Base-by-base conservation (phyloP, 2,797 vertebrate genomes). In the Acrossocheilus wenchowensis region DNA sequence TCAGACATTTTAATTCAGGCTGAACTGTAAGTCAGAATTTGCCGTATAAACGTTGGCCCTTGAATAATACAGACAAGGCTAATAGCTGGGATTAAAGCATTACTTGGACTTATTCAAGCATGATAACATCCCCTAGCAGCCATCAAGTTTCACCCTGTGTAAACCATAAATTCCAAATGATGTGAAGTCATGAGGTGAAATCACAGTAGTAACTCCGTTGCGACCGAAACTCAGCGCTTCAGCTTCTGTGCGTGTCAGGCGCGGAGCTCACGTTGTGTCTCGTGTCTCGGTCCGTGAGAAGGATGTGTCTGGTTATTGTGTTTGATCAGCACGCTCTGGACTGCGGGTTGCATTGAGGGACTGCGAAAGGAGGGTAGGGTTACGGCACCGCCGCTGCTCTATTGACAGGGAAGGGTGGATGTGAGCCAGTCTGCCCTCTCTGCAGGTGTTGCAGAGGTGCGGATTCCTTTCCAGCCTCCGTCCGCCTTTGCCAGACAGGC, bases 21-120 rank as follows among this genome's bases (percentile, higher is more conserved):
- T 81, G 91, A 92, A 91, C 93, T 92, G 91, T 89, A 87, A 93
- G 87, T 89, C 89, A 87, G 83, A 89, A 94, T 93, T 92, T 92
- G 88, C 85, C 88, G 90, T 89, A 90, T 87, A 89, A 90, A 93
- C 91, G 92, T 92, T 89, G 90, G 93, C 93, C 92, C 91, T 92
- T 90, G 60, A 87, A 89, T 91, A 93, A 90, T 88, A 89, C 88
- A 88, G 87, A 87, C 87, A 86, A 88, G 83, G 91, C 90, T 91
- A 85, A 91, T 90, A 91, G 89, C 91, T 88, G 82, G 78, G 81
- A 81, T 82, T 89, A 90, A 92, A 91, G 93, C 81, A 88, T 90
- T 90, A 87, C 87, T 86, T 73, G 69, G 43, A 85, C 82, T 85
- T 88, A 87, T 88, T 87, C 83, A 87, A 82, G 71, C 75, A 43